Evolutionary conservation across 2,888 invertebrate species (phyloP).

Genomic region (Drosophila rubida): DNA sequence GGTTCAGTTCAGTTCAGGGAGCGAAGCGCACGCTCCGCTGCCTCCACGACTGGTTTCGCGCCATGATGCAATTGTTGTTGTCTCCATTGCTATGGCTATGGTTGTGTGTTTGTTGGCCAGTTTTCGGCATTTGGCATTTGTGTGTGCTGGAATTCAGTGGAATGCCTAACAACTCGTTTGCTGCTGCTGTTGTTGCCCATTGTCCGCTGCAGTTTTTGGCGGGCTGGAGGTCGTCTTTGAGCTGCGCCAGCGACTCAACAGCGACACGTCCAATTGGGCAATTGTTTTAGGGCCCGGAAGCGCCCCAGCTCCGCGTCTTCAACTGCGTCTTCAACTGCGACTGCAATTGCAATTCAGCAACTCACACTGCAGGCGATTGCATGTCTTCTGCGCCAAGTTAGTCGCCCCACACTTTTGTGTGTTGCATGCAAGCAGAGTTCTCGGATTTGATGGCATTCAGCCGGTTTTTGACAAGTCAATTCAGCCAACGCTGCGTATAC

Average conservation of each 20-base stretch:
- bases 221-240: conserved; percentile 41
- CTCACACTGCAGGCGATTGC: background rate
- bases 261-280: conserved; percentile 48
- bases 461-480: too few relatives aligned
- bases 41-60: conserved; percentile 65
- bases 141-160: conserved; percentile 59
- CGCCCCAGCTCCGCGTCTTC: conserved; percentile 14
- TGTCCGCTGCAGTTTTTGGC: conserved; percentile 34
- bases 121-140: conserved; percentile 70
- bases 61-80: conserved; percentile 71
- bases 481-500: too few relatives aligned
- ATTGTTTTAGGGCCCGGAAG: conserved; percentile 49
- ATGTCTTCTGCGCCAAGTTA: background rate
- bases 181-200: background rate
- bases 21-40: conserved; percentile 60
- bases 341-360: background rate
- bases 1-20: conserved; percentile 55
- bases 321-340: background rate
- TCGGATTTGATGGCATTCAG: too few relatives aligned
- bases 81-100: conserved; percentile 6
- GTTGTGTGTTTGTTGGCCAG: conserved; percentile 43
- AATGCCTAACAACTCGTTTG: conserved; percentile 51
- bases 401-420: too few relatives aligned
- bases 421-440: too few relatives aligned
- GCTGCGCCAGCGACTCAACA: conserved; percentile 29